Evolutionary conservation across 2,888 invertebrate species (phyloP).

Genomic region (Cristatella mucedo): DNA sequence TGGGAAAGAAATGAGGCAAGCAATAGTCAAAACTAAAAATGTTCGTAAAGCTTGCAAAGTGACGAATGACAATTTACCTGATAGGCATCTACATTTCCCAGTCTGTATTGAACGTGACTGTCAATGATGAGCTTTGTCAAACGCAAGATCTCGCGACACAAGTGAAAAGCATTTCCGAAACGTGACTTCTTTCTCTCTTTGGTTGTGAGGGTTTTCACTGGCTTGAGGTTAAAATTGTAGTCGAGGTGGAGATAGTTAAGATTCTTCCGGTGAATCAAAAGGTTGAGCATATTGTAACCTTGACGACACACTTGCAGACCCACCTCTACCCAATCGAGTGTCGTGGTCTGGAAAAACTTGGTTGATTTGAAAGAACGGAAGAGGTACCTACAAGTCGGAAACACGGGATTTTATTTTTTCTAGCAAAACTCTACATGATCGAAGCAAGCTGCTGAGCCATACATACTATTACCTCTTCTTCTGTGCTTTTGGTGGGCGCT

Average conservation of each 20-base stretch:
- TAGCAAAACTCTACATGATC: too few relatives aligned
- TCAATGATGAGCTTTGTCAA: conserved; percentile 95
- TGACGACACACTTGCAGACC: conserved; percentile 92
- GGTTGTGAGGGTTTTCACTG: conserved; percentile 95
- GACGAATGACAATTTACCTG: conserved; percentile 28
- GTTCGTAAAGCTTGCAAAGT: too few relatives aligned
- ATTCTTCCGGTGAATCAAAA: conserved; percentile 96
- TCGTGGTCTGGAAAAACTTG: conserved; percentile 99
- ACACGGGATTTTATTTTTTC: too few relatives aligned
- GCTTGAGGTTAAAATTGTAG: conserved; percentile 98
- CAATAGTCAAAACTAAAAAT: too few relatives aligned
- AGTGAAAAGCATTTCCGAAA: conserved; percentile 69
- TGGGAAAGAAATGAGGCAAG: too few relatives aligned
- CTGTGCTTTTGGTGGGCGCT: conserved; percentile 91
- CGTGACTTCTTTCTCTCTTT: conserved; percentile 95
- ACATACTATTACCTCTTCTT: conserved; percentile 81
- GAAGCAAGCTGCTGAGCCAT: too few relatives aligned
- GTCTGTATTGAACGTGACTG: conserved; percentile 93
- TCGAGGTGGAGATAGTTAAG: conserved; percentile 97
- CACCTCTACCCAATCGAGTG: conserved; percentile 98
- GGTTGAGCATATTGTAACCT: conserved; percentile 98
- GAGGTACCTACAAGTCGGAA: conserved; percentile 59
- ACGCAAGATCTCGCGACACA: conserved; percentile 95
- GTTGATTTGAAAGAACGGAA: conserved; percentile 99
- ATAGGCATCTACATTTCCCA: conserved; percentile 98